phyloP scores from a whole-genome alignment of 1,140 invertebrate species.

The roundworm (Caenorhabditis elegans) region WBcel235 BX284605.5:1461001-1461500 shows the following conservation, averaged over 20 bases:
- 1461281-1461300: constrained; percentile 71
- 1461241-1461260: constrained; percentile 71
- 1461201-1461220: constrained; percentile 78
- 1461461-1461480: constrained; percentile 79
- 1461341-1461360: constrained; percentile 35
- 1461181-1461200: constrained; percentile 79
- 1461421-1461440: constrained; percentile 75
- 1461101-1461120: constrained; percentile 78
- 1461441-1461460: constrained; percentile 76
- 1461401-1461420: constrained; percentile 77
- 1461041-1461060: constrained; percentile 79
- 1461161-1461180: constrained; percentile 81
- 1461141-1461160: constrained; percentile 81
- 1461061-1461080: constrained; percentile 70
- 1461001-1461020: constrained; percentile 66
- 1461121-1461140: constrained; percentile 78
- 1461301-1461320: constrained; percentile 71
- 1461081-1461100: constrained; percentile 76
- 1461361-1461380: too few species aligned
- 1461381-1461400: constrained; percentile 77
- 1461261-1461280: constrained; percentile 71
- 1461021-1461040: constrained; percentile 92
- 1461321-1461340: constrained; percentile 72
- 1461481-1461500: constrained; percentile 82
- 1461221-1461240: constrained; percentile 71